Base-by-base conservation (phyloP, 2,888 invertebrate species). In the Ischnura elegans region DNA sequence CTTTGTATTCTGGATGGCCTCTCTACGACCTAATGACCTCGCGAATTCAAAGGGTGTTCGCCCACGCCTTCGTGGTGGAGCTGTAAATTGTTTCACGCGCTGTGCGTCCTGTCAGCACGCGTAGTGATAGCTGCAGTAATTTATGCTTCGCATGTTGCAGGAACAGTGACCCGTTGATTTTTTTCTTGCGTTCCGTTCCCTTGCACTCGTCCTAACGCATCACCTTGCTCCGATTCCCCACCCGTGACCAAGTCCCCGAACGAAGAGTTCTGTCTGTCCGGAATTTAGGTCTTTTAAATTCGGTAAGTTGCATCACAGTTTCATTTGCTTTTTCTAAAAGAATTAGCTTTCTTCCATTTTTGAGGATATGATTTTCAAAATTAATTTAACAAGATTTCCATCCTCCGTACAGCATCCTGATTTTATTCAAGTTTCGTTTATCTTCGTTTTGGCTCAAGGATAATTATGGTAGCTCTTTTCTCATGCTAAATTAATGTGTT, bases 1-100 rank as follows among this genome's bases (percentile, higher is more conserved):
- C 76, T 76, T 76, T 76, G 76, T 76, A 36, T 76, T 76, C 36
- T 36, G n/a, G 10, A n/a, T 61, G 61, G 61, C 76, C 76, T 36
- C 29, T 36, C 36, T 10, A 76, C 36, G 76, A 76, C 76, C 76
- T 16, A 76, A 76, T 76, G 76, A 76, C 76, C 76, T 36, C 76
- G 29, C 13, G 76, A n/a, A 76, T 76, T 36, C 76, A 36, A 76
- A 76, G 8, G 76, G 29, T 76, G 10, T 29, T 16, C 36, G 76
- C 76, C 76, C 76, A 76, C 76, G 76, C 25, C 61, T 29, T 5
- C 6, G 66, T 29, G 66, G 66, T 29, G 5, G 10, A 36, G 76
- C 76, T 36, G 76, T 76, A 76, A 76, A 76, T 76, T 76, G 76
- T 76, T 36, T 76, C 76, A 36, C 76, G 36, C 36, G 29, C 13